A percentile compares a stretch with the other conserved stretches of the same genome.
Conservation (phyloP, 2,797 vertebrate genomes). For the Salmo trutta region DNA sequence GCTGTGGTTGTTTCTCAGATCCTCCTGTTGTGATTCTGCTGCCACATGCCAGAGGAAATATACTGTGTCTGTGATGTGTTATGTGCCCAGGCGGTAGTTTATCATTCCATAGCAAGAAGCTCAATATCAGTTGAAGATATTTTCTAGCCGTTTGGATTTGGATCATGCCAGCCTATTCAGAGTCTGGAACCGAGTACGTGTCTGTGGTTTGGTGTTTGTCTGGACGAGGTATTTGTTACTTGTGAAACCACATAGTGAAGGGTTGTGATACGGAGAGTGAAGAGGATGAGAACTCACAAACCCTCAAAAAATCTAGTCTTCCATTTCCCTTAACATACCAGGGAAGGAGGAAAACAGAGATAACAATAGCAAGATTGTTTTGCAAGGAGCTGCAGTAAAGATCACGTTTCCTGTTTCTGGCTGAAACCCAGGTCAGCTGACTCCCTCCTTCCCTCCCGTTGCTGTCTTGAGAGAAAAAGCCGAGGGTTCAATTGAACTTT, state of each 20-base stretch:
- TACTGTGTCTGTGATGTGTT: background rate
- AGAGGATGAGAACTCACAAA: background rate
- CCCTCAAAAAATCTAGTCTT: background rate
- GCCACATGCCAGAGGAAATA: background rate
- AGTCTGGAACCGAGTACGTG: background rate
- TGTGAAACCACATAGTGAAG: background rate
- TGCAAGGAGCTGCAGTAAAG: conserved; percentile 45
- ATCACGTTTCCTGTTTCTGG: conserved; percentile 64
- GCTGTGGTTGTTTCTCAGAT: background rate
- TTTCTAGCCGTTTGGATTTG: background rate
- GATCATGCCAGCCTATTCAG: background rate
- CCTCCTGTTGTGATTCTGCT: background rate
- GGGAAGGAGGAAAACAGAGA: conserved; percentile 25
- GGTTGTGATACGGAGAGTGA: background rate
- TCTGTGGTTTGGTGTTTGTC: background rate
- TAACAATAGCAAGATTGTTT: conserved; percentile 64
- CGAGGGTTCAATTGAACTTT: background rate
- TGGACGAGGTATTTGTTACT: background rate
- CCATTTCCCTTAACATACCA: background rate
- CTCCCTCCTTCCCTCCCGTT: conserved; percentile 10
- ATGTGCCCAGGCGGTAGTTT: background rate
- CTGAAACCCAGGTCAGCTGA: conserved; percentile 67
- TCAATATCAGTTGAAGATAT: background rate
- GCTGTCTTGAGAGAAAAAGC: background rate
- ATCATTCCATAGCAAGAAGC: background rate